Base-by-base conservation (phyloP, 2,888 invertebrate genomes). In the Heliconius aoede region DNA sequence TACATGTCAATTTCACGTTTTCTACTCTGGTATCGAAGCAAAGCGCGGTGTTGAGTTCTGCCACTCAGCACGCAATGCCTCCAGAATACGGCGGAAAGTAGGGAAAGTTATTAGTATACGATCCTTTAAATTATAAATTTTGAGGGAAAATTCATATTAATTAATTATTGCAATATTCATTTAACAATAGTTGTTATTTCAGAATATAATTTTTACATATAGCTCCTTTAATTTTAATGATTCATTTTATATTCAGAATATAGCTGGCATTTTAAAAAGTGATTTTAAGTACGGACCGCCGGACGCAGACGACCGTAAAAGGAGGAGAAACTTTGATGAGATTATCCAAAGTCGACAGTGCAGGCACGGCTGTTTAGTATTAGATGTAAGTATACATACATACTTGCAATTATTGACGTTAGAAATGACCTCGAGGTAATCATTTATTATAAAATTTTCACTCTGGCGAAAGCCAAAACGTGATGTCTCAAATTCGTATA, bases 241-340 rank as follows among this genome's bases (percentile, higher is more conserved):
- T 60, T 15, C 58, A 18, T 36, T 71, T 71, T 60, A 32, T 71
- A 60, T 86, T 61, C 84, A 92, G 92, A 88, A 90, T 83, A 81
- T 91, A 76, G 84, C 84, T 1, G 89, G 85, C 24, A 80, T 87
- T 21, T 87, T 91, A 55, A 83, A 80, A 78, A 81, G 85, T 74
- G 85, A 83, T 78, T 76, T 74, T 30, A 85, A 85, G 76, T 91
- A 91, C 73, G 92, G 92, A 3, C 90, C 92, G 0, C 86, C 87
- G 0, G 91, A 92, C 26, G 51, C 80, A 0, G 87, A 87, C 4
- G 89, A 91, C 69, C 84, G 90, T 21, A 85, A 84, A 78, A 81
- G 80, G 36, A 86, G 92, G 76, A 83, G 82, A 68, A 79, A 79
- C 67, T 91, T 86, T 79, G 85, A 86, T 74, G 87, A 88, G 75